phyloP scores from a whole-genome alignment of 2,113 vertebrate species.

The Hyaena hyaena region DNA sequence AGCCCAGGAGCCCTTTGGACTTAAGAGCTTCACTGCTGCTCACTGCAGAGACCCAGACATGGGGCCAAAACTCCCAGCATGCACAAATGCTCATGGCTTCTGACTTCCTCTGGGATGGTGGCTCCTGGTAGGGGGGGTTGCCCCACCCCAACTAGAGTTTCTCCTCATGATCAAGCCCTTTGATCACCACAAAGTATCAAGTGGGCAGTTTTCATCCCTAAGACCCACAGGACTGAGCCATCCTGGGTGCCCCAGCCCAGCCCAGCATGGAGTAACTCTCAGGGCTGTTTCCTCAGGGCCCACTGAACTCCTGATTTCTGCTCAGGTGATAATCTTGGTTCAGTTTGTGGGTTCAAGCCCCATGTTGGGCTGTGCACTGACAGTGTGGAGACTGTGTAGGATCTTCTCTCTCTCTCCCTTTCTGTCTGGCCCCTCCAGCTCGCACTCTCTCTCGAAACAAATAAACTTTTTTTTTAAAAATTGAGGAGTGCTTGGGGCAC shows the following conservation, averaged over 20 bases:
- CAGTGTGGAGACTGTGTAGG: no score
- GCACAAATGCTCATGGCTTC: background rate
- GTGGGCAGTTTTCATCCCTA: background rate
- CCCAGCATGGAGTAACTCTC: background rate
- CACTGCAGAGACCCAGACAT: background rate
- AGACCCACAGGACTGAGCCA: background rate
- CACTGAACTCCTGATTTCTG: background rate
- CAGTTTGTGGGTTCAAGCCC: no score
- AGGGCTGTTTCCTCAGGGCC: background rate
- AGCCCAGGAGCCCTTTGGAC: background rate
- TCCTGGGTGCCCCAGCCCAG: background rate
- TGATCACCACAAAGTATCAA: background rate
- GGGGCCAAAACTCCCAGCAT: background rate
- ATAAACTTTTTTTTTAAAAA: no score
- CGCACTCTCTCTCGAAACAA: no score
- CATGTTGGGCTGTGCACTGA: no score
- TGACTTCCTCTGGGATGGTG: background rate
- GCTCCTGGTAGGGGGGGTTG: accelerated
- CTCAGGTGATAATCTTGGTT: no score
- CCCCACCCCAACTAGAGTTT: background rate
- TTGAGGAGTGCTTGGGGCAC: no score
- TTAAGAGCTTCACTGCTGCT: background rate
- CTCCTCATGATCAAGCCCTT: background rate
- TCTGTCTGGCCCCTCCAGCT: no score
- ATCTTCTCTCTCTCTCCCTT: no score